Base-by-base conservation (phyloP, 2,888 invertebrate species). In the Drosophila aldrichi region DNA sequence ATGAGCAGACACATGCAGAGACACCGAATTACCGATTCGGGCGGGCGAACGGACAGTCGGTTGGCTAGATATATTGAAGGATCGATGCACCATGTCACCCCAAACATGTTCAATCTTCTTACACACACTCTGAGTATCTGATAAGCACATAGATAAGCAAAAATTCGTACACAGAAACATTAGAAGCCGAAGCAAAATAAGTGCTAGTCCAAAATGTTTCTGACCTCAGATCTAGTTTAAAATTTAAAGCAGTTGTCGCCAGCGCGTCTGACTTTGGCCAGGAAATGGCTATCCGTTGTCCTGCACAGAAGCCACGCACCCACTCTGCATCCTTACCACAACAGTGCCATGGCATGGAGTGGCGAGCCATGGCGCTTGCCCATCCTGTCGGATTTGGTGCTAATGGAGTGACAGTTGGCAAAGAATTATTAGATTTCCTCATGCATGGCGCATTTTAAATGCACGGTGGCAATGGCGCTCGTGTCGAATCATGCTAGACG, bases 361-460 rank as follows among this genome's bases (percentile, higher is more conserved):
- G 34, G 49, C 18, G 32, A 3, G 49, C 12, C 32, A 14, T 49
- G 43, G 66, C 48, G 56, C 52, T 59, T 69, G 41, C 69, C 59
- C 70, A 67, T 88, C 71, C 60, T 59, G 51, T 71, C 68, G 74
- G 70, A 78, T 87, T 83, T 74, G 77, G 57, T 74, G 77, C 88
- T 85, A 85, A 82, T 88, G 79, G 81, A 81, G 85, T 85, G 88
- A 89, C 85, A 82, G 80, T 85, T 88, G 77, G 77, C 67, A 55
- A 89, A 70, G 82, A 87, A 77, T 88, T 89, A 89, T 85, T 89
- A 76, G 82, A 89, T 87, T 89, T 87, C 67, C 75, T 71, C 88
- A 82, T 89, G 81, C 89, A 86, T 55, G 55, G 68, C 60, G 75
- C 68, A 83, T 77, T 74, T 65, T 57, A 69, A 79, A 71, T 69